Evolutionary conservation across 2,113 vertebrate species (phyloP).

Genomic region (Ceyx melanurus): DNA sequence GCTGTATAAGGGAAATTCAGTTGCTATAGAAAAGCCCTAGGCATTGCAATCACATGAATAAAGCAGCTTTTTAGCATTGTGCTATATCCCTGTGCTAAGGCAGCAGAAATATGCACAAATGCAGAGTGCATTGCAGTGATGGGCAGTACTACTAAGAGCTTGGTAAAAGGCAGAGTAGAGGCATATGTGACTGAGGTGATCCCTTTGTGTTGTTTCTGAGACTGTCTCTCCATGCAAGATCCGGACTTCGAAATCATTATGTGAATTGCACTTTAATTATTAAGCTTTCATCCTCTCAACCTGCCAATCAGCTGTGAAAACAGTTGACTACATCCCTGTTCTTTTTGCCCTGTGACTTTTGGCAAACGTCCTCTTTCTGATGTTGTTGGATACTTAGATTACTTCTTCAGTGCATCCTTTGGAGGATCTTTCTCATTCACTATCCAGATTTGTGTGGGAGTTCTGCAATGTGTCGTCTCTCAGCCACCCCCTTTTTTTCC

Average conservation of each 20-base stretch:
- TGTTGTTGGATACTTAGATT: background rate
- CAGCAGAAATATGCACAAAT: background rate
- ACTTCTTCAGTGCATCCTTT: background rate
- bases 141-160: background rate
- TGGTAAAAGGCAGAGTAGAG: background rate
- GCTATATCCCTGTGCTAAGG: fast-evolving
- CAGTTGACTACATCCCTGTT: background rate
- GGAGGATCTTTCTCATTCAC: slow-evolving; percentile 16
- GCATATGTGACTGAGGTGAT: background rate
- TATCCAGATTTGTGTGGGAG: slow-evolving; percentile 2
- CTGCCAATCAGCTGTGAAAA: background rate
- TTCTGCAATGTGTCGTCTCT: slow-evolving; percentile 26
- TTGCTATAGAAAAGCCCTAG: background rate
- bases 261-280: background rate
- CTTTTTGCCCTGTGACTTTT: background rate
- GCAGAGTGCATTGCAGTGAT: background rate
- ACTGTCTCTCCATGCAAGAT: background rate
- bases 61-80: background rate
- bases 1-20: background rate
- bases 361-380: background rate
- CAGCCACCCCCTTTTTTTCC: background rate
- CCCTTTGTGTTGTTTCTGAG: background rate
- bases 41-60: background rate
- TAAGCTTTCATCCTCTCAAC: background rate
- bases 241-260: background rate